Conservation (phyloP, 2,888 invertebrate genomes). For the Nipponacmea schrenckii region DNA sequence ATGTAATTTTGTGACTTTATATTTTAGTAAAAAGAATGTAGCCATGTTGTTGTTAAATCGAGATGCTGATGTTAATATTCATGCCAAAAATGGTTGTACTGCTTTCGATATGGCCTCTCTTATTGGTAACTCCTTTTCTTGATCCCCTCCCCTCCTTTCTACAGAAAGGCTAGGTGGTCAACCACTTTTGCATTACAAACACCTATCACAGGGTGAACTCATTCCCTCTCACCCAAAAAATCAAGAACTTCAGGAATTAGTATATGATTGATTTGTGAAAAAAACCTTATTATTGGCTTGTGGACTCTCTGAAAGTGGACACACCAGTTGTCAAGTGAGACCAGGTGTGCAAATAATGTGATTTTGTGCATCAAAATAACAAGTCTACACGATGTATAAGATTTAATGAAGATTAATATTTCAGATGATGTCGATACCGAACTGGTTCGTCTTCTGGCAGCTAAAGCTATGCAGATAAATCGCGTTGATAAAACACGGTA, state of each 20-base stretch:
- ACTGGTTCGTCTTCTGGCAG: slow-evolving; percentile 59
- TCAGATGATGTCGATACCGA: slow-evolving; percentile 67
- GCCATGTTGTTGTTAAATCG: slow-evolving; percentile 65
- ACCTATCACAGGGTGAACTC: too few relatives aligned
- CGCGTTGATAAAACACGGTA: slow-evolving; percentile 53
- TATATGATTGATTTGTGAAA: too few relatives aligned
- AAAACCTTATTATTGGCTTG: too few relatives aligned
- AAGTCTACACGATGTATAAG: neutral
- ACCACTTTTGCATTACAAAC: too few relatives aligned
- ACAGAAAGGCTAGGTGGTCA: too few relatives aligned
- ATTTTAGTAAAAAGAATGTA: slow-evolving; percentile 63
- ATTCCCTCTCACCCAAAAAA: too few relatives aligned
- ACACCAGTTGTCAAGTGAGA: too few relatives aligned
- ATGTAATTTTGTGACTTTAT: slow-evolving; percentile 22
- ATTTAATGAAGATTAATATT: neutral
- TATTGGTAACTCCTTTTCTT: slow-evolving; percentile 46
- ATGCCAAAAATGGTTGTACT: slow-evolving; percentile 67
- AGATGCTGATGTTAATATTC: slow-evolving; percentile 65
- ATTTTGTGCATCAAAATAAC: too few relatives aligned
- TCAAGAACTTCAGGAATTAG: too few relatives aligned
- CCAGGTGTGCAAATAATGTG: too few relatives aligned
- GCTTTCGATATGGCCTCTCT: slow-evolving; percentile 68
- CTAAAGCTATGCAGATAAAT: slow-evolving; percentile 55
- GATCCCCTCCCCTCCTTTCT: too few relatives aligned
- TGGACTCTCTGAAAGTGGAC: too few relatives aligned